A percentile compares a stretch with the other conserved stretches of the same genome.
These are phyloP conservation scores for Lota lota DNA, from an alignment of 2,113 vertebrate genomes.

Conservation along the genomic window DNA sequence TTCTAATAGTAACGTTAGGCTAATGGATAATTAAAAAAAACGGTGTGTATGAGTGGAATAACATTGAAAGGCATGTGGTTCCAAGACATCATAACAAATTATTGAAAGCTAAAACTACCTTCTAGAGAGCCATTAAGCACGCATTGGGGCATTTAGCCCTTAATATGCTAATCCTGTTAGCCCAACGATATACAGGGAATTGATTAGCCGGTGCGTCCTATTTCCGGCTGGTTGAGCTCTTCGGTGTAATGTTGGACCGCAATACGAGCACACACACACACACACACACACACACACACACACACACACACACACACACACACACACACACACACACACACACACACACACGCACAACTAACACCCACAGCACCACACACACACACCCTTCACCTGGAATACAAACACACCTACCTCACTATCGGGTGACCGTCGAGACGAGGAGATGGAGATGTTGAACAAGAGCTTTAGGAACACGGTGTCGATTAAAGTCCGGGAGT, in stretches of 20 bases:
- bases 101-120: conserved; percentile 29
- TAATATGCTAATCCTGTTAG: conserved; percentile 61
- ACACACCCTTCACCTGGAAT: neutral
- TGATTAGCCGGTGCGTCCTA: conserved; percentile 42
- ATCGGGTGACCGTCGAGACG: neutral
- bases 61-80: neutral
- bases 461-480: conserved; percentile 17
- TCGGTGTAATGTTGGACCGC: conserved; percentile 13
- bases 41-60: conserved; percentile 44
- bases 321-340: no score
- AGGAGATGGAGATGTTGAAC: conserved; percentile 40
- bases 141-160: conserved; percentile 16
- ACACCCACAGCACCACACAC: neutral
- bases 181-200: conserved; percentile 40
- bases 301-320: neutral
- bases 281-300: conserved; percentile 1
- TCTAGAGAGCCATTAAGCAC: conserved; percentile 40
- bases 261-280: conserved; percentile 8
- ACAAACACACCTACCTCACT: neutral
- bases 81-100: conserved; percentile 20
- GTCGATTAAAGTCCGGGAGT: conserved; percentile 38
- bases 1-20: neutral
- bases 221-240: conserved; percentile 30
- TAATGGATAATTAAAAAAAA: neutral
- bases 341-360: neutral